phyloP scores from a whole-genome alignment of 2,113 vertebrate species.

The Girardinichthys multiradiatus region DNA sequence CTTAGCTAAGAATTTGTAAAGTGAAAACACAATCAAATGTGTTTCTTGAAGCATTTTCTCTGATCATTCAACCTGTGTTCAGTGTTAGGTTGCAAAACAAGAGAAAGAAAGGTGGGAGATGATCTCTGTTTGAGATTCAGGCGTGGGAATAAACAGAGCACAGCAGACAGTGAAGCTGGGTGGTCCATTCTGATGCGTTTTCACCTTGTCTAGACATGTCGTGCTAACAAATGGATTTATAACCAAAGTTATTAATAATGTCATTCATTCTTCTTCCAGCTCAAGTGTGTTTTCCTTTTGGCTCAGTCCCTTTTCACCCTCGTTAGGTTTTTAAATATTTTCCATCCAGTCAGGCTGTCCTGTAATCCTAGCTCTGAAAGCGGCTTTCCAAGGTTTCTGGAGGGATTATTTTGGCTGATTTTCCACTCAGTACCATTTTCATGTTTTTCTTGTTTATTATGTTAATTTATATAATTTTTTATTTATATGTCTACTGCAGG shows the following conservation, averaged over 20 bases:
- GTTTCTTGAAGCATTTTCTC: background rate
- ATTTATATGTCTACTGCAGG: too few relatives aligned
- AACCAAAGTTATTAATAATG: conserved; percentile 17
- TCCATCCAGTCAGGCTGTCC: background rate
- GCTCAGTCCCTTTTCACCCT: background rate
- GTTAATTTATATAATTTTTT: too few relatives aligned
- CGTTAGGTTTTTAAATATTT: background rate
- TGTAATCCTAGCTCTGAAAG: background rate
- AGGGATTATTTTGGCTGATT: background rate
- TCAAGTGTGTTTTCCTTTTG: background rate
- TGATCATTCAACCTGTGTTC: background rate
- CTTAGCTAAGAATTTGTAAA: background rate
- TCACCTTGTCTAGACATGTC: conserved; percentile 33
- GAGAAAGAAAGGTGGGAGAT: conserved; percentile 5
- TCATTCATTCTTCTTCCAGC: background rate
- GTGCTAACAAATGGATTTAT: conserved; percentile 6
- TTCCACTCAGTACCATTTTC: background rate
- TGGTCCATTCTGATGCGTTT: conserved; percentile 24
- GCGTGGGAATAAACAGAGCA: background rate
- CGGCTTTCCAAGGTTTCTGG: background rate
- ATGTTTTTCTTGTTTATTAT: too few relatives aligned
- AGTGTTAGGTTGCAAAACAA: background rate
- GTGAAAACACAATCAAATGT: conserved; percentile 1
- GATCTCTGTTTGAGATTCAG: background rate
- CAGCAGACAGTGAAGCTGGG: conserved; percentile 13